A percentile compares a stretch with the other conserved stretches of the same genome.
Evolutionary conservation across 1,140 invertebrate species (phyloP).

Genomic region (Drosophila sturtevanti): DNA sequence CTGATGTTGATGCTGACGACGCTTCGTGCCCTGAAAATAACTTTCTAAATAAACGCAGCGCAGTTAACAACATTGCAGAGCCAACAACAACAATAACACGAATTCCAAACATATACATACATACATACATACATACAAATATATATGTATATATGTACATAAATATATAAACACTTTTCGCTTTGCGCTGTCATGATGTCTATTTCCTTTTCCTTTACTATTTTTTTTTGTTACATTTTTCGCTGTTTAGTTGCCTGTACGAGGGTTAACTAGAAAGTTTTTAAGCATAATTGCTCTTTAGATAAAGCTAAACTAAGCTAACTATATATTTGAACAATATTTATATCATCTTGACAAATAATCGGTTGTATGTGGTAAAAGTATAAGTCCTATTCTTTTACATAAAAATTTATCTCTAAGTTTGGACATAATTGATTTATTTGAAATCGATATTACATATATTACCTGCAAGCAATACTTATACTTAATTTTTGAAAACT

Average conservation of each 20-base stretch:
- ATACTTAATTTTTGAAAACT: too few species aligned
- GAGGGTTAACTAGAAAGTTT: neutral
- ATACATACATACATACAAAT: conserved; percentile 30
- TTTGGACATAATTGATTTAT: too few species aligned
- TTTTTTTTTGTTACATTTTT: neutral
- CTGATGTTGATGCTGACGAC: conserved; percentile 31
- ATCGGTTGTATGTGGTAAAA: too few species aligned
- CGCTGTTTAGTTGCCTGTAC: neutral
- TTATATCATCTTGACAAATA: too few species aligned
- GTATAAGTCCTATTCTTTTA: too few species aligned
- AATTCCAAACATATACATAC: conserved; percentile 14
- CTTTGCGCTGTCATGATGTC: conserved; percentile 69
- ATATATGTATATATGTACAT: conserved; percentile 26
- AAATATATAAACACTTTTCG: conserved; percentile 48
- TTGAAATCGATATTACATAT: too few species aligned
- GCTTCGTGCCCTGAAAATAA: conserved; percentile 64
- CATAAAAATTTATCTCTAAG: too few species aligned
- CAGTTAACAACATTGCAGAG: conserved; percentile 59
- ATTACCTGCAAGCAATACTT: too few species aligned
- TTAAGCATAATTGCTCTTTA: too few species aligned
- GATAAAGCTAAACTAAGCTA: too few species aligned
- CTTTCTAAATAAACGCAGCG: conserved; percentile 76
- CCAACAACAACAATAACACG: conserved; percentile 14
- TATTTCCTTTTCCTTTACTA: conserved; percentile 23
- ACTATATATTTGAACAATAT: too few species aligned